Evolutionary conservation across 2,797 vertebrate species (phyloP).

Genomic region (Champsocephalus esox): DNA sequence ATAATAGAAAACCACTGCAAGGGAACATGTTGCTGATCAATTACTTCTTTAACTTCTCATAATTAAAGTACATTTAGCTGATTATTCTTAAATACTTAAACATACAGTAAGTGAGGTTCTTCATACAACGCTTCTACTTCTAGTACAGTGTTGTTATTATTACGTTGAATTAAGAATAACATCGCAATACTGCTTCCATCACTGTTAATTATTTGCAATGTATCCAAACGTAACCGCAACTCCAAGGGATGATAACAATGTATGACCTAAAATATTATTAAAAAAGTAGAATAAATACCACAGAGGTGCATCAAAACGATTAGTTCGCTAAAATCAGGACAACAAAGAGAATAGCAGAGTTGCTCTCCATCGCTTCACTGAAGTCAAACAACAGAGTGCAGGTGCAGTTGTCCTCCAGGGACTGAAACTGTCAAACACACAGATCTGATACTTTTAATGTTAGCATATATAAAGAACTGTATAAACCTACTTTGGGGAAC

Average conservation of each 20-base stretch:
- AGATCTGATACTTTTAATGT: neutral
- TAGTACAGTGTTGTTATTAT: no score
- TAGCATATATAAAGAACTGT: accelerated
- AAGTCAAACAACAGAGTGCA: slow-evolving; percentile 32
- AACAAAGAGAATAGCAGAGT: slow-evolving; percentile 8
- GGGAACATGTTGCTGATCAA: no score
- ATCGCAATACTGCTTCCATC: no score
- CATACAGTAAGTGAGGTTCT: no score
- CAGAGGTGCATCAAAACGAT: no score
- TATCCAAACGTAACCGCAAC: neutral
- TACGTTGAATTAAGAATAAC: no score
- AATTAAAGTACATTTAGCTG: no score
- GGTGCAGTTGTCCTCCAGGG: slow-evolving; percentile 58
- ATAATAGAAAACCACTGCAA: no score
- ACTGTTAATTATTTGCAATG: neutral
- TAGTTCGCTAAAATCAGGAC: neutral
- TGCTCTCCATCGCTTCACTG: slow-evolving; percentile 18
- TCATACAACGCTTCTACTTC: no score
- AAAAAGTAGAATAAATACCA: neutral
- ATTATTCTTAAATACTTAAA: no score
- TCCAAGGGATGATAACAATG: neutral
- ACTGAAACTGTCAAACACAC: slow-evolving; percentile 68
- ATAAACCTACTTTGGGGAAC: neutral
- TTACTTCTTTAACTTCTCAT: no score
- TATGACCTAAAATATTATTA: no score